Base-by-base conservation (phyloP, 2,888 invertebrate species). In the Agriopis marginaria region DNA sequence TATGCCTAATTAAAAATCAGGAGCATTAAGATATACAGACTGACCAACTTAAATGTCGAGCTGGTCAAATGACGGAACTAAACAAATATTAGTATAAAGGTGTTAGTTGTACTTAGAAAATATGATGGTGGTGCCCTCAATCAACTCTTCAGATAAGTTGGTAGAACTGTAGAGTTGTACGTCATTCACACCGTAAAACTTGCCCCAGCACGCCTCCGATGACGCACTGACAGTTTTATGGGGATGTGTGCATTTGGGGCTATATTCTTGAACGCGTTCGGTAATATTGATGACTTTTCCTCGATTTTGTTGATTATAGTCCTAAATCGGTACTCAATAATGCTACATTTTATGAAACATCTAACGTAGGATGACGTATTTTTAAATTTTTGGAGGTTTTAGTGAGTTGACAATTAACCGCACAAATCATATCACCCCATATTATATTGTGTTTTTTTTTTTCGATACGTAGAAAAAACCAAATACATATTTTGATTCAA, bases 221-320 rank as follows among this genome's bases (percentile, higher is more conserved):
- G 92, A 92, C 90, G 83, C 88, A 88, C 83, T 74, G 90, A 91
- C 90, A 89, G 86, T 76, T 91, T 90, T 87, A 89, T 86, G 80
- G 85, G 79, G 77, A 79, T 78, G 79, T 80, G 71, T 77, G 82
- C 79, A 82, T 86, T 79, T 75, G 72, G 74, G 73, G 75, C 51
- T 71, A 54, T 60, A 66, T 70, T 63, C 63, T 61, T 50, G 2
- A 50, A 61, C 39, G 12, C 11, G 39, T 61, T 61, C 42, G 49
- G 44, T 8, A 44, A 3, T 1, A 3, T 17, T 14, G 11, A 6
- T 44, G 44, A 17, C 44, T 56, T 56, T 56, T 11, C n/a, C 44
- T 42, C 4, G 3, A 44, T 8, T 6, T 40, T 40, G 40, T 40
- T 7, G 8, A 40, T 40, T 42, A 42, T 9, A 32, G 32, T 5